These are phyloP conservation scores for Campoplex capitator DNA, from an alignment of 2,888 invertebrate genomes.

Conservation along the genomic window DNA sequence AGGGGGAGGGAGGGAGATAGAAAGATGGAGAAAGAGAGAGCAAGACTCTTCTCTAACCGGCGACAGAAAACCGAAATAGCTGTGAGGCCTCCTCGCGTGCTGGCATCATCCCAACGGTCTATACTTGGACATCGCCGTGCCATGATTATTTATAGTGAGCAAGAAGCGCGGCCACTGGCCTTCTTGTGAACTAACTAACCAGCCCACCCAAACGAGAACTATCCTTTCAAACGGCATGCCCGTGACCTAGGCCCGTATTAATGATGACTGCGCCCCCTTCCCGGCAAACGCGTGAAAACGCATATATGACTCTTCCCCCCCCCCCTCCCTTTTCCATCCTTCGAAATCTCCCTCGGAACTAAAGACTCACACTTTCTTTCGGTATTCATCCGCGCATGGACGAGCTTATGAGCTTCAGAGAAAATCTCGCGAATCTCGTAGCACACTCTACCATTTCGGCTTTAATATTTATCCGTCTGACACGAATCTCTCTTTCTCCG, in stretches of 20 bases:
- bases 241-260: slow-evolving; percentile 86
- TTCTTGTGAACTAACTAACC: slow-evolving; percentile 86
- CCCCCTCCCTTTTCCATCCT: slow-evolving; percentile 24
- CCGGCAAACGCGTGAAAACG: slow-evolving; percentile 50
- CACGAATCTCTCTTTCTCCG: slow-evolving; percentile 10
- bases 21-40: neutral
- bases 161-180: slow-evolving; percentile 85
- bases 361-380: slow-evolving; percentile 51
- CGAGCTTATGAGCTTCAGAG: neutral
- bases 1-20: neutral
- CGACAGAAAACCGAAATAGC: slow-evolving; percentile 83
- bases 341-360: slow-evolving; percentile 5
- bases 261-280: slow-evolving; percentile 78
- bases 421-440: slow-evolving; percentile 2
- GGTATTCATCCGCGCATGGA: slow-evolving; percentile 31
- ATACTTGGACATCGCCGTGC: slow-evolving; percentile 93
- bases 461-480: neutral
- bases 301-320: slow-evolving; percentile 25
- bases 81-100: slow-evolving; percentile 84
- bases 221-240: slow-evolving; percentile 78
- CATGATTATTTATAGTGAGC: slow-evolving; percentile 90
- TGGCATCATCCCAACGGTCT: slow-evolving; percentile 93
- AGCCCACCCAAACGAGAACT: slow-evolving; percentile 61
- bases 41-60: slow-evolving; percentile 71
- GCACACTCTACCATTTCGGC: neutral